Evolutionary conservation across 2,797 vertebrate species (phyloP).

Genomic region (Tiaroga cobitis): DNA sequence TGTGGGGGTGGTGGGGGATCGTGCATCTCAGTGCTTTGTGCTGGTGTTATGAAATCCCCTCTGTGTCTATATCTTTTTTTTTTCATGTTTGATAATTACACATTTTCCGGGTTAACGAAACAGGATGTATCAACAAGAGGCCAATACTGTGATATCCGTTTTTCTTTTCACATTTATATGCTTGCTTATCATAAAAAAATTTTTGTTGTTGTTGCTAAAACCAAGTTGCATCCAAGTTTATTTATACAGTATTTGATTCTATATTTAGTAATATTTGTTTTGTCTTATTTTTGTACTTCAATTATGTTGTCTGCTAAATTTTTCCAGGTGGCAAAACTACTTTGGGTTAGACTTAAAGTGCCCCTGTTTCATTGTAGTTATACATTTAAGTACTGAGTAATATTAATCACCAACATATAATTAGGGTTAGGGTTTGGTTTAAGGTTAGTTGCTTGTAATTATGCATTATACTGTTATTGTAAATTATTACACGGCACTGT

Average conservation of each 20-base stretch:
- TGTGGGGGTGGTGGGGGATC: slow-evolving; percentile 44
- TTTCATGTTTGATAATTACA: not conserved
- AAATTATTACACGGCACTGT: no score
- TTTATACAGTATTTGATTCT: not conserved
- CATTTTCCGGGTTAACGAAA: not conserved
- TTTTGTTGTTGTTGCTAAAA: not conserved
- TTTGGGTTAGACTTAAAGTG: not conserved
- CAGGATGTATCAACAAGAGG: not conserved
- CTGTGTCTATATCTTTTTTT: not conserved
- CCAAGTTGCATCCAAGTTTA: not conserved
- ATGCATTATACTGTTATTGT: no score
- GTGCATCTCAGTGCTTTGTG: not conserved
- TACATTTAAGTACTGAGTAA: not conserved
- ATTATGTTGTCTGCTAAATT: not conserved
- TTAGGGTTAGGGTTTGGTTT: no score
- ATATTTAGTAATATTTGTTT: not conserved
- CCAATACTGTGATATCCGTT: not conserved
- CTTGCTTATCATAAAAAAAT: not conserved
- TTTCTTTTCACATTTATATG: not conserved
- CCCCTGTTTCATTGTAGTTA: not conserved
- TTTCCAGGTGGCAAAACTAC: not conserved
- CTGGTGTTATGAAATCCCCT: slow-evolving; percentile 1
- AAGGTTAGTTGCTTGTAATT: no score
- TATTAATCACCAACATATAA: no score
- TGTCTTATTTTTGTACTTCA: not conserved